These are phyloP conservation scores for Lutraria rhynchaena DNA, from an alignment of 1,140 invertebrate species.

Conservation along the genomic window DNA sequence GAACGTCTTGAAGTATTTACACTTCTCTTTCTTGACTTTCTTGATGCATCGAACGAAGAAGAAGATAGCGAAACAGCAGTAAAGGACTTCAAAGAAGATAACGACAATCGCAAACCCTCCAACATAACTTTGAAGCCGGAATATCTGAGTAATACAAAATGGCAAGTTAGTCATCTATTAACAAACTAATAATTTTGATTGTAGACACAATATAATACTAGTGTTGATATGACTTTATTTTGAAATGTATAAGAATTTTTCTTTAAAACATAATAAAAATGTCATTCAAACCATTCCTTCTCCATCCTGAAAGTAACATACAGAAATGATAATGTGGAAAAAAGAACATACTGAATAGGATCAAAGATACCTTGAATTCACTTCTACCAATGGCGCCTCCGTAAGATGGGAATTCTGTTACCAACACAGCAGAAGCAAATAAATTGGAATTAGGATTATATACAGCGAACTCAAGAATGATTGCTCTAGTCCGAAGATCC, in stretches of 20 bases:
- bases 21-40: slow-evolving; percentile 77
- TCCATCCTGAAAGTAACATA: no score
- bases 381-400: slow-evolving; percentile 73
- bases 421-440: slow-evolving; percentile 76
- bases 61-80: slow-evolving; percentile 78
- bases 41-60: slow-evolving; percentile 78
- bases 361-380: slow-evolving; percentile 77
- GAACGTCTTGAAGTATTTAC: slow-evolving; percentile 82
- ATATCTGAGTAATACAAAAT: no score
- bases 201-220: no score
- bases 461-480: slow-evolving; percentile 84
- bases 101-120: slow-evolving; percentile 80
- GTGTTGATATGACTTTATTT: no score
- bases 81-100: slow-evolving; percentile 79
- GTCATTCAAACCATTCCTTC: no score
- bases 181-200: no score
- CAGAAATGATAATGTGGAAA: no score
- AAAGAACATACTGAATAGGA: neutral
- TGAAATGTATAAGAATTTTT: no score
- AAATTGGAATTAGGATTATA: slow-evolving; percentile 83
- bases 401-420: slow-evolving; percentile 73
- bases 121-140: slow-evolving; percentile 80
- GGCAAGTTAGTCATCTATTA: no score
- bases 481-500: slow-evolving; percentile 83
- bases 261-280: no score